Evolutionary conservation across 2,888 invertebrate genomes (phyloP), one percentile per base, ranked within the genome.

Genomic region (Malachius bipustulatus): DNA sequence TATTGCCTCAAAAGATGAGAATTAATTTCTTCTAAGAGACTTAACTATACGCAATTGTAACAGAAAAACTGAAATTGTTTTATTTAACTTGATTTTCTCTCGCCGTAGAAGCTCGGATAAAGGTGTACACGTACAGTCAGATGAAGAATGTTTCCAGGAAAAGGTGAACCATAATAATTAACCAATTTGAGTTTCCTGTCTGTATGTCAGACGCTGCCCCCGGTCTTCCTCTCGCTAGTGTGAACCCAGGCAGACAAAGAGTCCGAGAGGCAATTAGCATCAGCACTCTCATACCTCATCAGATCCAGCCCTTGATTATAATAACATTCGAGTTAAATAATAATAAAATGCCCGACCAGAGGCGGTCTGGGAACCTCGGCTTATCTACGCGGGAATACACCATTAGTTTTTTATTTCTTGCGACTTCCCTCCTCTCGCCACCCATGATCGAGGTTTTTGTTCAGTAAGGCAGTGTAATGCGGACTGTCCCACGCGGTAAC

Each of bases 381-480:
- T 47, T 47, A 48, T 49, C 44, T 47, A 36, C 37, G 24, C 16
- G 27, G 16, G 36, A 43, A 48, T 48, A 43, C 49, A 39, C 45
- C 43, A 49, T 47, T 46, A 46, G 42, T 51, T 52, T 49, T 52
- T 52, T 49, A 46, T 51, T 49, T 44, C 42, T 51, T 48, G 45
- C 47, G 38, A 47, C 47, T 49, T 50, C 52, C 55, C 53, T 50
- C 51, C 53, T 53, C 54, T 43, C 51, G 53, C 55, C 56, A 53
- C 54, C 55, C 55, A 51, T 55, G 52, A 49, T 52, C 53, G 47
- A 50, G 52, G 55, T 58, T 60, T 60, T 59, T 57, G 55, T 58
- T 57, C 50, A 59, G 55, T 62, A 62, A 61, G 60, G 54, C 61
- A 61, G 60, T 61, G 59, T 60, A 60, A 59, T 60, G 56, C 54